Percentiles rank a stretch among this genome's conserved stretches.
These are phyloP conservation scores for Tethea ocularis DNA, from an alignment of 2,888 invertebrate genomes.

Conservation along the genomic window DNA sequence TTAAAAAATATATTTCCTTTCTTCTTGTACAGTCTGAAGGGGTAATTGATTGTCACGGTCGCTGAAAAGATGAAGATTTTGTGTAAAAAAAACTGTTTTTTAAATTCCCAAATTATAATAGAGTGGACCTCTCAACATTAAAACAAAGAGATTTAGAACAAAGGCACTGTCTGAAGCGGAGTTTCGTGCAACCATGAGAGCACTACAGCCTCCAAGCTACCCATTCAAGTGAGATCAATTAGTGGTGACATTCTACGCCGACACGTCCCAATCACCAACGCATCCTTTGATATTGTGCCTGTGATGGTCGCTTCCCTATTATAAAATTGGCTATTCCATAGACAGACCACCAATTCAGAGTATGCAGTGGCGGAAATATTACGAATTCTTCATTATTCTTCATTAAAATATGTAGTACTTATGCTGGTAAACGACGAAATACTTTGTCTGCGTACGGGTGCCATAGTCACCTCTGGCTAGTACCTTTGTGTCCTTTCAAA, in stretches of 20 bases:
- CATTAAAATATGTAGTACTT: too few species aligned
- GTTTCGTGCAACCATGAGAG: conserved; percentile 13
- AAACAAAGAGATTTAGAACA: conserved; percentile 1
- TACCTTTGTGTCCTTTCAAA: too few species aligned
- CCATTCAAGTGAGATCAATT: conserved; percentile 29
- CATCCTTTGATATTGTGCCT: background rate
- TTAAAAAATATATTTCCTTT: conserved; percentile 34
- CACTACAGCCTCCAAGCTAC: conserved; percentile 17
- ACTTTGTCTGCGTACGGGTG: too few species aligned
- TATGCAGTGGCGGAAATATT: too few species aligned
- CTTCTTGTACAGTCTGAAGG: conserved; percentile 41
- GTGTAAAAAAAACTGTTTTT: too few species aligned
- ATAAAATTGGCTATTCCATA: background rate
- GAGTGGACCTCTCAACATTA: background rate
- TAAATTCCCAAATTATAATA: background rate
- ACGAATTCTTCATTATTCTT: too few species aligned
- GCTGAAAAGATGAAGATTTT: conserved; percentile 35
- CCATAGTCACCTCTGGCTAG: too few species aligned
- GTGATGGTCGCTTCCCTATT: background rate
- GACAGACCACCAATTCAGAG: too few species aligned
- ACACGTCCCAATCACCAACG: background rate
- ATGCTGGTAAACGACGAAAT: too few species aligned
- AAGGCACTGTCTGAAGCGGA: background rate
- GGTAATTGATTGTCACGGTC: conserved; percentile 46
- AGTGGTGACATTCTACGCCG: conserved; percentile 11